Evolutionary conservation across 2,113 vertebrate species (phyloP), one percentile per base, ranked within the genome.

Genomic region (Catharus minimus): DNA sequence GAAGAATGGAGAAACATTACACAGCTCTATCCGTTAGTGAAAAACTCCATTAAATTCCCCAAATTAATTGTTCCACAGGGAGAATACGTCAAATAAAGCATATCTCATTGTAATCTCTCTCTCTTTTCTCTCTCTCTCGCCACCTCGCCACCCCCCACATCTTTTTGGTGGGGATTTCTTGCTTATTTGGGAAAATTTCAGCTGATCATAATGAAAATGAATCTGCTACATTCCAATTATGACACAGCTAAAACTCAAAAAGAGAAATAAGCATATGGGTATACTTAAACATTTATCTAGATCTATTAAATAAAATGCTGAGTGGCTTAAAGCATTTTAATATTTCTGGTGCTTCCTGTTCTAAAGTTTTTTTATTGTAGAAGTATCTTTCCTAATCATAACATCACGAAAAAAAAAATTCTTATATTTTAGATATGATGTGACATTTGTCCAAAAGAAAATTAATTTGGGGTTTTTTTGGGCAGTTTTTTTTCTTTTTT

Each of bases 21-120:
- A 95, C 58, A 96, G 96, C 82, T 97, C 95, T 97, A 89, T 96
- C 94, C 95, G 90, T 94, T 93, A 86, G 77, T 80, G 87, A 88
- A 92, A 92, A 95, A 87, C 86, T 88, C 92, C 94, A 97, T 97
- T 97, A 97, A 97, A 96, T 96, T 78, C 75, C 85, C 83, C 82
- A 94, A 96, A 97, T 97, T 97, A 97, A 98, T 97, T 97, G 89
- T 96, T 97, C 97, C 90, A 76, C 56, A 75, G 96, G 92, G 95
- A 97, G 11, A 91, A 58, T 75, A 92, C 91, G 95, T 96, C 96
- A 97, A 94, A 96, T 94, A 96, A 97, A 96, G 69, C 82, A 90
- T 87, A 95, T 95, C 76, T 95, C 30, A 20, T 13, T 83, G 15
- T 75, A 92, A 84, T 90, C 32, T 91, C 26, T 72, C 32, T 53